Evolutionary conservation across 2,113 vertebrate species (phyloP).

Genomic region (Enhydra lutris): DNA sequence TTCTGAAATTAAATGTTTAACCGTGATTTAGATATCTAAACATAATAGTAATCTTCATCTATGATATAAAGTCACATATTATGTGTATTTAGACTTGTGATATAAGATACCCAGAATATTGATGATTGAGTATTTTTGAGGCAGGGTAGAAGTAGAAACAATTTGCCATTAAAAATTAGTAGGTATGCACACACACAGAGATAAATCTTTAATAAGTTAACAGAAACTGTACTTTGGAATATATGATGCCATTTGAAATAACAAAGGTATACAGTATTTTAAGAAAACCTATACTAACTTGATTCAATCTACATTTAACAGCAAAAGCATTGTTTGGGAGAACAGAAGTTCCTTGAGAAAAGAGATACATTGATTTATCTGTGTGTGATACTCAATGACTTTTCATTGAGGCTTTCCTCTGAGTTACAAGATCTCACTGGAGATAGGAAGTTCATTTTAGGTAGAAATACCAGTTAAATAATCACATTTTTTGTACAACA

Average conservation of each 20-base stretch:
- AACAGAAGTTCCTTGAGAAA: not conserved
- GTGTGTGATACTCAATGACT: not conserved
- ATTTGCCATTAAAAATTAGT: not conserved
- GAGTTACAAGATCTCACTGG: not conserved
- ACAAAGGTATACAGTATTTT: not conserved
- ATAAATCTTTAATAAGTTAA: not conserved
- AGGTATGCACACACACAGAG: not conserved
- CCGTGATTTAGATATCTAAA: not conserved
- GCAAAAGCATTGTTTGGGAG: not conserved
- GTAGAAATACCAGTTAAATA: not conserved
- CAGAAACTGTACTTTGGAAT: not conserved
- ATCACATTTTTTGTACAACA: not conserved
- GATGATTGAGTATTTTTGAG: not conserved
- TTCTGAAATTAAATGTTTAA: slow-evolving; percentile 1
- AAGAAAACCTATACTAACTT: not conserved
- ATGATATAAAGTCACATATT: not conserved
- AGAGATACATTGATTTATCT: not conserved
- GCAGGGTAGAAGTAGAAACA: not conserved
- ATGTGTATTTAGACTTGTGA: not conserved
- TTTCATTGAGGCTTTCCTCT: not conserved
- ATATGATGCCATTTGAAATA: not conserved
- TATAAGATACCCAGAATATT: not conserved
- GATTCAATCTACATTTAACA: not conserved
- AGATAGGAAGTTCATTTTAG: not conserved
- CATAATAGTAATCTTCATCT: not conserved